Conservation (phyloP, 2,888 invertebrate species). For the Panzeria rudis region DNA sequence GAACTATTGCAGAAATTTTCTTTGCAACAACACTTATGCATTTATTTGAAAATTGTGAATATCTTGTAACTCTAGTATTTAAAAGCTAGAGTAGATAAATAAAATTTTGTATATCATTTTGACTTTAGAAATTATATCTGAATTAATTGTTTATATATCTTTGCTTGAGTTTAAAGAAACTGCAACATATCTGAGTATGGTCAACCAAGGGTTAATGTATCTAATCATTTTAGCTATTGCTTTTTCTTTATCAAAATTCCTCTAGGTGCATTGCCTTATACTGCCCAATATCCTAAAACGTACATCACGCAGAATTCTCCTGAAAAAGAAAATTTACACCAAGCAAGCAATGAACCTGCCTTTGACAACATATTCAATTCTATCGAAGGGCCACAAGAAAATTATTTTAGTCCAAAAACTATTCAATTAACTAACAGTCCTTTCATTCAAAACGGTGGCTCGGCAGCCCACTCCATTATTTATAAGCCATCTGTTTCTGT, state of each 20-base stretch:
- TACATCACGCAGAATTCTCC: neutral
- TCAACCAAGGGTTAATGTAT: neutral
- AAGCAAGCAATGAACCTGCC: neutral
- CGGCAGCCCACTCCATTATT: neutral
- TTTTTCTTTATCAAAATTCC: neutral
- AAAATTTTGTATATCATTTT: too few relatives aligned
- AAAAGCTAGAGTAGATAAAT: too few relatives aligned
- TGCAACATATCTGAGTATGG: too few relatives aligned
- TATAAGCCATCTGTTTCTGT: neutral
- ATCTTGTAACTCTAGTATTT: too few relatives aligned
- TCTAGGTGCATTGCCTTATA: constrained; percentile 24
- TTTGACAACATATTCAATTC: constrained; percentile 27
- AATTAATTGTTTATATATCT: too few relatives aligned
- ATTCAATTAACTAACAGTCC: neutral
- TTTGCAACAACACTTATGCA: too few relatives aligned
- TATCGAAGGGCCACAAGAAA: neutral
- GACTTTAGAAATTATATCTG: too few relatives aligned
- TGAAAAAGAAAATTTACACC: neutral
- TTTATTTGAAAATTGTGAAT: too few relatives aligned
- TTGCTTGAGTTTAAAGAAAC: too few relatives aligned
- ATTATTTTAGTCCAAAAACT: neutral
- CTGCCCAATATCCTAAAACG: neutral
- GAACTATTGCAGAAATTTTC: too few relatives aligned
- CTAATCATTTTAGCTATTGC: too few relatives aligned
- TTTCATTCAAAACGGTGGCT: neutral